Base-by-base conservation (phyloP, 2,888 invertebrate species). In the Frankliniella fusca region DNA sequence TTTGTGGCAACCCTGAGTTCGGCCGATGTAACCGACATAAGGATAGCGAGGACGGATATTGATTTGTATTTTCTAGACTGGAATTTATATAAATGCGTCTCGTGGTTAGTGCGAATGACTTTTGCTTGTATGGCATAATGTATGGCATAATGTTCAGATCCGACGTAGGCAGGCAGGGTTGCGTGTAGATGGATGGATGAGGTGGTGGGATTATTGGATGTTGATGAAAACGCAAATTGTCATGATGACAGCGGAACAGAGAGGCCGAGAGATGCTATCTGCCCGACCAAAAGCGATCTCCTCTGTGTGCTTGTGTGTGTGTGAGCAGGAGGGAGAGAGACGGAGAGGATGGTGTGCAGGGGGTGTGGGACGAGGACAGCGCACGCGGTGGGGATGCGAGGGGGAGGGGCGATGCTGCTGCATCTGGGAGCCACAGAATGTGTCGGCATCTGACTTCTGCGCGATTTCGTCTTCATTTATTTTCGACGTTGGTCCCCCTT, bases 151-250 rank as follows among this genome's bases (percentile, higher is more conserved):
- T 38, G 38, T 38, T 38, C 38, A 38, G 38, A 5, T 3, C 38
- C 38, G 38, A 38, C 38, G 38, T 3, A 38, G 38, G 38, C 38
- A 38, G 38, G 38, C 38, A 38, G 38, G 38, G 38, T 38, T 38
- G 38, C 38, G 38, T 5, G 38, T 38, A 38, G 38, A 38, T 38
- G 38, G 38, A 38, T 38, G 38, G 38, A 38, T 38, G 38, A 2
- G 38, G 38, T 38, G 38, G 38, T 3, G 38, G 38, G 38, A 38
- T 38, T 38, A 38, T 38, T 38, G 38, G 38, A 38, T 76, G 70
- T 76, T 76, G 70, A 76, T 76, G 70, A 76, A 76, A 76, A 76
- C 70, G 70, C 70, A 76, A 76, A 76, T 76, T 76, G 70, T n/a
- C 70, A 76, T 76, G 27, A 76, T 27, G 70, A 76, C 70, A 76